A percentile compares a stretch with the other conserved stretches of the same genome.
Conservation (phyloP, 35 echinoderm and acorn worm species). For the Anneissia japonica region DNA sequence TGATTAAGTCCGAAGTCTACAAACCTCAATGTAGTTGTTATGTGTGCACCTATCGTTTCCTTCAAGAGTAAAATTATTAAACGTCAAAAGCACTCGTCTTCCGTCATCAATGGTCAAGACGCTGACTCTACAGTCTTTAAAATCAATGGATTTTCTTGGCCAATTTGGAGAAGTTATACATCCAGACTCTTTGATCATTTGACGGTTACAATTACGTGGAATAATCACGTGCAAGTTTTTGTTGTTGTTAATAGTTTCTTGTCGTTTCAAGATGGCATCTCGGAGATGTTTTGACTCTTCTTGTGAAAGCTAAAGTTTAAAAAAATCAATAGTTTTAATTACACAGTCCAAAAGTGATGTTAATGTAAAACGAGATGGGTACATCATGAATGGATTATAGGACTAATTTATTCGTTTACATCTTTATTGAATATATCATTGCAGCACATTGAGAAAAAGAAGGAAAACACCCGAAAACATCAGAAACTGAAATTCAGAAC, state of each 20-base stretch:
- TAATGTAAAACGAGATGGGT: too few species aligned
- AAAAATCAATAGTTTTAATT: too few species aligned
- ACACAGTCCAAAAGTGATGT: too few species aligned
- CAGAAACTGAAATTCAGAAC: too few species aligned
- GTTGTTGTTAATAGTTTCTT: background rate
- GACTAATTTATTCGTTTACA: too few species aligned
- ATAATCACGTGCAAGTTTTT: background rate
- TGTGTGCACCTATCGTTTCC: background rate
- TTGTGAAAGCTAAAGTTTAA: background rate
- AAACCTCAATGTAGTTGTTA: background rate
- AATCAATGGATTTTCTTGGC: background rate
- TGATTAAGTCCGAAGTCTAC: too few species aligned
- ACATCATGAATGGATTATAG: too few species aligned
- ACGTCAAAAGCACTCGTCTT: background rate
- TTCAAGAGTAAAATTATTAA: background rate
- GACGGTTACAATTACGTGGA: background rate
- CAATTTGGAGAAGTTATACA: background rate
- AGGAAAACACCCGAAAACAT: too few species aligned
- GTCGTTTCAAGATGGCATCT: background rate
- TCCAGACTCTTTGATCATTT: background rate
- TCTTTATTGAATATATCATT: too few species aligned
- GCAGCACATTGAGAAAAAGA: too few species aligned
- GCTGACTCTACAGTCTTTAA: background rate
- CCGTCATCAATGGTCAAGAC: background rate
- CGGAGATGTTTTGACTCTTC: background rate